phyloP scores from a whole-genome alignment of 2,888 invertebrate genomes.

The Scaeva pyrastri region DNA sequence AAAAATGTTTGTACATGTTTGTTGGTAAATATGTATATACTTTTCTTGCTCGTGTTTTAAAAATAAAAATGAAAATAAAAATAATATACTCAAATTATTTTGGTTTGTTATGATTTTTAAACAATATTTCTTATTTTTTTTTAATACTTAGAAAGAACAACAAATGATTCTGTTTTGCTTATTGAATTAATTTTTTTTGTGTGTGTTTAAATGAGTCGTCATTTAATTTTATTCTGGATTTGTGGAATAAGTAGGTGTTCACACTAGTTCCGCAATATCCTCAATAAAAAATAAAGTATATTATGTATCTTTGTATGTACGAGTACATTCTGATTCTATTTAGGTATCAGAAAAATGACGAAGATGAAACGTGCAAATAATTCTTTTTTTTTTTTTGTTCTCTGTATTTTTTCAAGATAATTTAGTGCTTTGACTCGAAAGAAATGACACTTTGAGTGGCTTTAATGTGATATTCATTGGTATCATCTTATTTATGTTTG shows the following conservation, averaged over 20 bases:
- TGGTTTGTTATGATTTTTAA: slow-evolving; percentile 8
- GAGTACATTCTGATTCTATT: too few species aligned
- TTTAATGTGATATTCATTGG: slow-evolving; percentile 61
- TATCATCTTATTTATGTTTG: slow-evolving; percentile 45
- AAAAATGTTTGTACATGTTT: background rate
- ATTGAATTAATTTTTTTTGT: slow-evolving; percentile 8
- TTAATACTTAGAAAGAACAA: background rate
- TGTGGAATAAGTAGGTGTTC: slow-evolving; percentile 45
- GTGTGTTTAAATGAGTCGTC: slow-evolving; percentile 48
- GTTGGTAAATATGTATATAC: background rate
- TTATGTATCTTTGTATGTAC: background rate
- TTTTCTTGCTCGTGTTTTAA: slow-evolving; percentile 29
- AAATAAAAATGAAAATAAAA: slow-evolving; percentile 37
- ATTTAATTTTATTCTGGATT: slow-evolving; percentile 30
- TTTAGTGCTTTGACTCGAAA: slow-evolving; percentile 38
- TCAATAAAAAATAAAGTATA: slow-evolving; percentile 50
- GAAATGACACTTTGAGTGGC: slow-evolving; percentile 47
- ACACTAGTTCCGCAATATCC: slow-evolving; percentile 64
- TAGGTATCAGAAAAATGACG: slow-evolving; percentile 14
- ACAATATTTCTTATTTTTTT: background rate
- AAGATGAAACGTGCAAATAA: slow-evolving; percentile 26
- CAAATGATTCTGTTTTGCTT: slow-evolving; percentile 9
- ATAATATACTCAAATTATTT: background rate
- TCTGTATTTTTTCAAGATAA: slow-evolving; percentile 6
- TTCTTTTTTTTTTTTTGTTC: slow-evolving; percentile 19